These are phyloP conservation scores for Corythornis vintsioides DNA, from an alignment of 2,113 vertebrate genomes.

Conservation along the genomic window DNA sequence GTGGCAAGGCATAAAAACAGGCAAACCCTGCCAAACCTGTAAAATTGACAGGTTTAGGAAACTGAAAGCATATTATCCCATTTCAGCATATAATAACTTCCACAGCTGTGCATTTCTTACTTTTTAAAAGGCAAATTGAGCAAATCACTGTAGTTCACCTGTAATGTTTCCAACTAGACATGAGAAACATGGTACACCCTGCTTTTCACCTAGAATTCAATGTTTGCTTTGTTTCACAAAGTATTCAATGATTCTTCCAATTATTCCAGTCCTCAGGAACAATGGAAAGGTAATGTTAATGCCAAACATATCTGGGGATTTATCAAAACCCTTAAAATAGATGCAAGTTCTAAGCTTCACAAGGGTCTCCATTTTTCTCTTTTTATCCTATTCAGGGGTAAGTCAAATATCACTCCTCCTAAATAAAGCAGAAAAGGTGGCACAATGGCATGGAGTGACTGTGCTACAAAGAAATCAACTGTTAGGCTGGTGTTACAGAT, in stretches of 20 bases:
- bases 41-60: not conserved
- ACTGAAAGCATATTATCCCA: not conserved
- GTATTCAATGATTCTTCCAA: not conserved
- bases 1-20: not conserved
- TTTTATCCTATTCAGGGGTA: rapidly evolving
- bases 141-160: not conserved
- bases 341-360: not conserved
- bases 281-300: not conserved
- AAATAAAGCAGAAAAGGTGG: not conserved
- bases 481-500: not conserved
- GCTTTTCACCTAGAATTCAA: not conserved
- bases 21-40: not conserved
- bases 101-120: not conserved
- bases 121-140: not conserved
- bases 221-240: not conserved
- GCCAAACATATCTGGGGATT: not conserved
- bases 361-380: not conserved
- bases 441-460: not conserved
- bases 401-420: not conserved
- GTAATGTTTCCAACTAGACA: not conserved
- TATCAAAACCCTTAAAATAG: not conserved
- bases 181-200: not conserved
- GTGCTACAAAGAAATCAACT: not conserved
- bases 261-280: not conserved
- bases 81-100: not conserved